Conservation (phyloP, 2,113 vertebrate species). For the Hydrolagus affinis region DNA sequence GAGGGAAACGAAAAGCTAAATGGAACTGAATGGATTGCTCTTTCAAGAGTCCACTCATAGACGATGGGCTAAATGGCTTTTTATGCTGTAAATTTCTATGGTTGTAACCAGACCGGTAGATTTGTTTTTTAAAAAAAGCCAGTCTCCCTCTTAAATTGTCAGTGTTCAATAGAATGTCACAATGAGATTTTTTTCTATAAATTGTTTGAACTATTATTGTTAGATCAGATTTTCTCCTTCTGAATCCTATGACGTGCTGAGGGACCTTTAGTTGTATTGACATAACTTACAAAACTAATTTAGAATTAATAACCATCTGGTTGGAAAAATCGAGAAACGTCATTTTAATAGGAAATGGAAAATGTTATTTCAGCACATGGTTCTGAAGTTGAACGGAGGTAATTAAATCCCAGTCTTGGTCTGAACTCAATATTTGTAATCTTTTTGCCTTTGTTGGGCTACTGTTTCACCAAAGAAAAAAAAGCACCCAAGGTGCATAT, state of each 20-base stretch:
- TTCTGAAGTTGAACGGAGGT: not conserved
- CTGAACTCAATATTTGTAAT: slow-evolving; percentile 13
- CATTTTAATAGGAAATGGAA: not conserved
- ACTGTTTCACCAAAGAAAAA: slow-evolving; percentile 1
- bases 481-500: not conserved
- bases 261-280: not conserved
- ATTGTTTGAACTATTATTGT: not conserved
- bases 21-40: not conserved
- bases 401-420: not conserved
- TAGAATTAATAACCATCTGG: not conserved
- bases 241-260: not conserved
- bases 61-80: not conserved
- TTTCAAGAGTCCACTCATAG: too few species aligned
- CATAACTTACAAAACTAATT: not conserved
- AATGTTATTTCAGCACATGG: not conserved
- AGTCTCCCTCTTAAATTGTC: too few species aligned
- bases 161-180: too few species aligned
- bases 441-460: not conserved
- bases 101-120: not conserved
- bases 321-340: not conserved
- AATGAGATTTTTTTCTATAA: not conserved
- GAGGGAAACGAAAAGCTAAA: not conserved
- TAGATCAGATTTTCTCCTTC: not conserved
- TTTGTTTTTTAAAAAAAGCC: not conserved
- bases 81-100: not conserved